Evolutionary conservation across 2,888 invertebrate genomes (phyloP).

Genomic region (Pterobdella sp.): DNA sequence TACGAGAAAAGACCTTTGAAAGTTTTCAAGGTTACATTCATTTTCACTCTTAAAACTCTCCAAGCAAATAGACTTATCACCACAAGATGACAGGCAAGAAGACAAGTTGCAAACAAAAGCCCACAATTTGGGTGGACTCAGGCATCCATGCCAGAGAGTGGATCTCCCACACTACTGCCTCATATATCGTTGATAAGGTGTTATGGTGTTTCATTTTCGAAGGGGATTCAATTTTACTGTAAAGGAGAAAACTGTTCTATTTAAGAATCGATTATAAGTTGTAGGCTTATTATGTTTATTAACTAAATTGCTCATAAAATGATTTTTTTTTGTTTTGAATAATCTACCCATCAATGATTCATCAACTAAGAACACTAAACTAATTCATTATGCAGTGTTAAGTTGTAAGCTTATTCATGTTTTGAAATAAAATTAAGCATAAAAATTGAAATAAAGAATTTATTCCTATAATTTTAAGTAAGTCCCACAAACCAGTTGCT

Average conservation of each 20-base stretch:
- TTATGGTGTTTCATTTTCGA: not conserved
- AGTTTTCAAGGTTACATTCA: conserved; percentile 31
- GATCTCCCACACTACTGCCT: conserved; percentile 63
- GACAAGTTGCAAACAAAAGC: conserved; percentile 53
- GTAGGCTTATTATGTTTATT: not conserved
- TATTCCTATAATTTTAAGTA: not conserved
- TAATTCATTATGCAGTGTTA: too few species aligned
- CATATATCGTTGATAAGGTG: conserved; percentile 55
- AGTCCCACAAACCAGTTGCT: conserved; percentile 15
- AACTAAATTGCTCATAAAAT: not conserved
- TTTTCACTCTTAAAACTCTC: not conserved
- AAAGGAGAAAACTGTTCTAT: too few species aligned
- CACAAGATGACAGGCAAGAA: conserved; percentile 28
- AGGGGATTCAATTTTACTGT: too few species aligned
- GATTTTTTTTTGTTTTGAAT: not conserved
- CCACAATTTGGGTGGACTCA: conserved; percentile 72
- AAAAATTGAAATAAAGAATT: not conserved
- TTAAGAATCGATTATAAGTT: not conserved
- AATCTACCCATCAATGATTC: too few species aligned
- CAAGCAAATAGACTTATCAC: not conserved
- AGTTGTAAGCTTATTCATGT: conserved; percentile 7
- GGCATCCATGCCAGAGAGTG: conserved; percentile 66
- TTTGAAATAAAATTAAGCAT: not conserved
- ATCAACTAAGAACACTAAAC: too few species aligned
- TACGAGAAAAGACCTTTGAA: conserved; percentile 28